Conservation (phyloP, 1,140 invertebrate genomes). For the Pantala flavescens region DNA sequence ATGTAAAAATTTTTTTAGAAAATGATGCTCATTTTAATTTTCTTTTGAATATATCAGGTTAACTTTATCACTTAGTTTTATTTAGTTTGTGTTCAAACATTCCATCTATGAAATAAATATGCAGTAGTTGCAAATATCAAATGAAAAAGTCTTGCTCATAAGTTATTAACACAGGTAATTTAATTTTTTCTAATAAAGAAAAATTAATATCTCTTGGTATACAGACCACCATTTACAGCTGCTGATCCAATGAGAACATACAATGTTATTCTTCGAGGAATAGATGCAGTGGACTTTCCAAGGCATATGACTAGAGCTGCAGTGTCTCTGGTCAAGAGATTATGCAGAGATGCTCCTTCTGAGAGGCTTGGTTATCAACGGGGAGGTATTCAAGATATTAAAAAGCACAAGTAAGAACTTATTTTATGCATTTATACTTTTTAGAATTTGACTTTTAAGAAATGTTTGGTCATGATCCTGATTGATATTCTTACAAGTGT, state of each 20-base stretch:
- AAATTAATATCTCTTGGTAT: too few relatives aligned
- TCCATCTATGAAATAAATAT: too few relatives aligned
- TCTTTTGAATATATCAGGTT: too few relatives aligned
- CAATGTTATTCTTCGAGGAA: slow-evolving; percentile 74
- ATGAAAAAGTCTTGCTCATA: not conserved
- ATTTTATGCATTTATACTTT: too few relatives aligned
- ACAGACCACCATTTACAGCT: slow-evolving; percentile 67
- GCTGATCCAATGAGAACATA: slow-evolving; percentile 93
- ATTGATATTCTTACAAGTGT: too few relatives aligned
- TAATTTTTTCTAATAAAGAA: too few relatives aligned
- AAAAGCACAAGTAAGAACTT: slow-evolving; percentile 69
- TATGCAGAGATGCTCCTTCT: slow-evolving; percentile 77
- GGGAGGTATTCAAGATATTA: slow-evolving; percentile 83
- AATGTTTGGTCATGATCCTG: slow-evolving; percentile 21
- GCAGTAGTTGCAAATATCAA: not conserved
- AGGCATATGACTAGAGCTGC: slow-evolving; percentile 66
- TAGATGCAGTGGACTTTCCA: slow-evolving; percentile 81
- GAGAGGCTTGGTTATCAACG: slow-evolving; percentile 89
- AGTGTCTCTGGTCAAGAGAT: slow-evolving; percentile 70
- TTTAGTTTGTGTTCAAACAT: too few relatives aligned
- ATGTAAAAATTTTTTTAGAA: slow-evolving; percentile 9
- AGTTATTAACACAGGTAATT: too few relatives aligned
- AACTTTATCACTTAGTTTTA: too few relatives aligned
- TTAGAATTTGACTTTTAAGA: slow-evolving; percentile 28
- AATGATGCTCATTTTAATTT: not conserved